phyloP scores from a whole-genome alignment of 2,797 vertebrate species.

The Pelobates cultripes region DNA sequence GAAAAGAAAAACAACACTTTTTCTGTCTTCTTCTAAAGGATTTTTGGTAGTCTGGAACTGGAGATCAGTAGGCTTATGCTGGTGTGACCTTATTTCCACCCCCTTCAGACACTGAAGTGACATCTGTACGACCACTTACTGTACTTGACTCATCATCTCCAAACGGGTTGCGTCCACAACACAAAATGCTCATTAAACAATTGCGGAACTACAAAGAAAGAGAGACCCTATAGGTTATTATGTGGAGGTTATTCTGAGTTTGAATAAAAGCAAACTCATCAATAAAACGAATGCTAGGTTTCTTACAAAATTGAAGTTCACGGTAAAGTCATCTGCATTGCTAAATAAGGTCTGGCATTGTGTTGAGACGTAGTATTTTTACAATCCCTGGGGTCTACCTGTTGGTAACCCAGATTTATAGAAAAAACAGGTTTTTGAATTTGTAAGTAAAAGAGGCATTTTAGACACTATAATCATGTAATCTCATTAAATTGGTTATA shows the following conservation, averaged over 20 bases:
- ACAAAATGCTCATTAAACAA: slow-evolving; percentile 50
- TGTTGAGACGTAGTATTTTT: no score
- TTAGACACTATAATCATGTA: no score
- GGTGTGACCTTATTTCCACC: slow-evolving; percentile 53
- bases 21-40: background rate
- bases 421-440: no score
- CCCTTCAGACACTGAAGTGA: slow-evolving; percentile 29
- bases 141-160: slow-evolving; percentile 4
- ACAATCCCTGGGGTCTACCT: no score
- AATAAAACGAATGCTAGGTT: background rate
- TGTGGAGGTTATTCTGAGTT: background rate
- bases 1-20: background rate
- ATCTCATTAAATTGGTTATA: no score
- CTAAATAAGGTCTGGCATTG: no score
- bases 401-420: no score
- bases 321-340: no score
- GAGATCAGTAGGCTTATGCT: slow-evolving; percentile 22
- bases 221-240: background rate
- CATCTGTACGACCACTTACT: slow-evolving; percentile 3
- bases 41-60: background rate
- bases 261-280: no score
- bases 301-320: background rate
- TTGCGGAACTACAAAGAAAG: slow-evolving; percentile 51
- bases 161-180: slow-evolving; percentile 40
- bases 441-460: no score